phyloP scores from a whole-genome alignment of 2,113 vertebrate species.

The Chaetodon trifascialis region DNA sequence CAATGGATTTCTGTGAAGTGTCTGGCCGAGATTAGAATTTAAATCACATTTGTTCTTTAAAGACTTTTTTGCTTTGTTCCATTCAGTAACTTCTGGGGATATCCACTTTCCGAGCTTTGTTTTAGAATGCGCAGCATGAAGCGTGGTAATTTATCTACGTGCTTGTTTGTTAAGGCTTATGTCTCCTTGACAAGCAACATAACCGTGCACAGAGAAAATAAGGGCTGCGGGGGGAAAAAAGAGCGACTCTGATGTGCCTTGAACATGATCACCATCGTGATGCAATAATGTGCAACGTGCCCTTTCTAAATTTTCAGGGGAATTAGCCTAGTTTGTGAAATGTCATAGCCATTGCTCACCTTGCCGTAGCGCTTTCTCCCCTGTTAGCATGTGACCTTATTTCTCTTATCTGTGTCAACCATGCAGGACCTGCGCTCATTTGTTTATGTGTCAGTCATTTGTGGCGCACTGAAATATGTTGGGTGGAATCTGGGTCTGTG shows the following conservation, averaged over 20 bases:
- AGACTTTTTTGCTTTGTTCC: slow-evolving; percentile 43
- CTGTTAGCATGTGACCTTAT: slow-evolving; percentile 81
- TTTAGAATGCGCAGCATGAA: slow-evolving; percentile 41
- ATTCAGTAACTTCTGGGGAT: slow-evolving; percentile 10
- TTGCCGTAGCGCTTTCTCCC: slow-evolving; percentile 69
- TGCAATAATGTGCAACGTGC: slow-evolving; percentile 77
- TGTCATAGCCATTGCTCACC: slow-evolving; percentile 82
- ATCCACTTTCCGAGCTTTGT: slow-evolving; percentile 44
- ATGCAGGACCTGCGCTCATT: slow-evolving; percentile 73
- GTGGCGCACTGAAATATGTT: slow-evolving; percentile 23
- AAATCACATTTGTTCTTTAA: slow-evolving; percentile 41
- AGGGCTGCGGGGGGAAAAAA: slow-evolving; percentile 25
- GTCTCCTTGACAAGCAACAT: slow-evolving; percentile 37
- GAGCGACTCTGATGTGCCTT: slow-evolving; percentile 44
- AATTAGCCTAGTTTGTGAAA: slow-evolving; percentile 83
- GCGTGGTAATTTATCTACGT: slow-evolving; percentile 34
- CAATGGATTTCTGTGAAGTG: slow-evolving; percentile 19
- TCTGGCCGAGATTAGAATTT: slow-evolving; percentile 40
- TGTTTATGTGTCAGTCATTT: slow-evolving; percentile 67
- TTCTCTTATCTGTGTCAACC: slow-evolving; percentile 78
- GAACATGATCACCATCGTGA: slow-evolving; percentile 62
- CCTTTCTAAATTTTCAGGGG: slow-evolving; percentile 77
- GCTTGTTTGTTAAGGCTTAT: slow-evolving; percentile 40
- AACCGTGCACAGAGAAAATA: neutral
- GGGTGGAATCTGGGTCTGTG: slow-evolving; percentile 12